Evolutionary conservation across 2,888 invertebrate genomes (phyloP), one percentile per base, ranked within the genome.

Genomic region (Tolmerus cingulatus): DNA sequence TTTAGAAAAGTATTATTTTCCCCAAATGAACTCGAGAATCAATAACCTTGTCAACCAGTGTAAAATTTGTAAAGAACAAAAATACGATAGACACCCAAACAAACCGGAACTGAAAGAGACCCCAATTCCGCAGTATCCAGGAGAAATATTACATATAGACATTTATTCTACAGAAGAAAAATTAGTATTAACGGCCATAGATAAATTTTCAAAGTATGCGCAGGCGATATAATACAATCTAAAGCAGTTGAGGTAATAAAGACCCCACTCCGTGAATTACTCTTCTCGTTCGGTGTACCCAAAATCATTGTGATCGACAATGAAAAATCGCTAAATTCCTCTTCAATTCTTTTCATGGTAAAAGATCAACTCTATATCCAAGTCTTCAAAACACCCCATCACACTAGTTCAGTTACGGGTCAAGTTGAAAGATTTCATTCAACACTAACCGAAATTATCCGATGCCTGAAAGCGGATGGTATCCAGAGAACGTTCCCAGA

Each of bases 401-500:
- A 74, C n/a, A 16, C 27, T 7, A 55, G 55, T 7, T 55, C 55
- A 9, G 55, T 55, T 0, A 74, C 30, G 3, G 74, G 74, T 12
- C 74, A 74, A 37, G n/a, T 74, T 1, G 74, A 74, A 37, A 1
- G 74, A 27, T 74, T 74, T 30, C 34, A 74, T 4, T 78, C 78
- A 5, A 78, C 78, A 40, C 78, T 78, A n/a, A 16, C 78, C 1
- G 74, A 74, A 74, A 74, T 37, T 1, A 12, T 74, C 0, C 23
- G 78, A 5, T 40, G 40, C 16, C 40, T 78, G n/a, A 40, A 78
- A n/a, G 78, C 40, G 37, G 23, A 37, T 12, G 74, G 74, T 7
- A 30, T 74, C 3, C 30, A 8, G 0, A 74, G 74, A 16, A 74
- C 74, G 3, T 88, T 88, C 34, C 34, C 19, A n/a, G 87, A 88